Percentiles rank a stretch among this genome's conserved stretches.
phyloP scores from a whole-genome alignment of 1,140 invertebrate genomes.

The Penaeus chinensis region DNA sequence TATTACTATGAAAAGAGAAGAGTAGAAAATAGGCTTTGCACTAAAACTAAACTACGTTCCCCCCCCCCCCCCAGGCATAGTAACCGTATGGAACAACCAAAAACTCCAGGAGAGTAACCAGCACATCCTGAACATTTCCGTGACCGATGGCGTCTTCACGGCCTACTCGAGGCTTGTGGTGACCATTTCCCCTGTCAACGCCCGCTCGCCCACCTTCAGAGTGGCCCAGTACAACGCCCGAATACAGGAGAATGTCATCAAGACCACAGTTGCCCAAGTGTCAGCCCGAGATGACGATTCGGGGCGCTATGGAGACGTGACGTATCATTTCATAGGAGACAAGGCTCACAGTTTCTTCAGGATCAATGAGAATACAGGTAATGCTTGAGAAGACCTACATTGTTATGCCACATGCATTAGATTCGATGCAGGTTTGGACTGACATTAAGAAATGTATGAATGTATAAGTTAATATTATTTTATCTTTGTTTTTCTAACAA shows the following conservation, averaged over 20 bases:
- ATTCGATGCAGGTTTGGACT: background rate
- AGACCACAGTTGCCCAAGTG: constrained; percentile 81
- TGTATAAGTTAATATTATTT: background rate
- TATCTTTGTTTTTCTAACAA: constrained; percentile 3
- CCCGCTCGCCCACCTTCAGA: constrained; percentile 74
- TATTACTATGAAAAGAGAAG: too few species aligned
- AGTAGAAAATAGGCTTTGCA: too few species aligned
- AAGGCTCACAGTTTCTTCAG: constrained; percentile 81
- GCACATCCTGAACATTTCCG: constrained; percentile 75
- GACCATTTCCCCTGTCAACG: constrained; percentile 90
- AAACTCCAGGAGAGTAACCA: constrained; percentile 46
- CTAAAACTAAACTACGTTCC: background rate
- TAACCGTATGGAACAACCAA: constrained; percentile 60
- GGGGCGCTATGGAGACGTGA: constrained; percentile 87
- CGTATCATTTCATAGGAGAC: constrained; percentile 83
- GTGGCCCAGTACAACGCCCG: constrained; percentile 81
- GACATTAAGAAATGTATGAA: background rate
- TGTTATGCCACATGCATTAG: too few species aligned
- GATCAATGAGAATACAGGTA: constrained; percentile 81
- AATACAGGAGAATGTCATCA: constrained; percentile 88
- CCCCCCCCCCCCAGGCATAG: constrained; percentile 65
- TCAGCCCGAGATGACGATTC: constrained; percentile 84
- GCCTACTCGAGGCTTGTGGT: constrained; percentile 82
- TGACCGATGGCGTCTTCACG: constrained; percentile 73
- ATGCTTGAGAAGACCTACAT: constrained; percentile 12